Percentiles rank a stretch among this genome's conserved stretches.
Conservation (phyloP, 2,888 invertebrate species). For the Morpho deidamia region DNA sequence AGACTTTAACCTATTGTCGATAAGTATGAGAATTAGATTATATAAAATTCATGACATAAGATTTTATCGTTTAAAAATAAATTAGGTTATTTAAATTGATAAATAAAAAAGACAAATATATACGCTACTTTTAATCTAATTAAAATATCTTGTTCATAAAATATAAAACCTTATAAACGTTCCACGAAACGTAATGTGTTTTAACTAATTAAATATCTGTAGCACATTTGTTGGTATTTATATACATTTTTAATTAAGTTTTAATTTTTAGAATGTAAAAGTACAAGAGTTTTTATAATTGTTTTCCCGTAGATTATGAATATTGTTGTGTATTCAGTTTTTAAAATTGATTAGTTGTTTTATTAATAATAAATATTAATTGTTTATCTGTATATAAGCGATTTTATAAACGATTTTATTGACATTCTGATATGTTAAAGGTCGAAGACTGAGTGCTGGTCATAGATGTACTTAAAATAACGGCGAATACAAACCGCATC, state of each 20-base stretch:
- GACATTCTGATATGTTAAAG: conserved; percentile 41
- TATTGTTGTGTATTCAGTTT: conserved; percentile 16
- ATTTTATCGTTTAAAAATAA: background rate
- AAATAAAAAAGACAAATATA: conserved; percentile 10
- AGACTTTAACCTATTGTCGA: too few relatives aligned
- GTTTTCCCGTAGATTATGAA: conserved; percentile 5
- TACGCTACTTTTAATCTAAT: too few relatives aligned
- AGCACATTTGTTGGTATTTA: too few relatives aligned
- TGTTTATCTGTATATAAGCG: conserved; percentile 26
- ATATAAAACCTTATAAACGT: too few relatives aligned
- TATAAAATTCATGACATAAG: conserved; percentile 1
- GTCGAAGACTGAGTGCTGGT: conserved; percentile 42
- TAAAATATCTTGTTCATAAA: too few relatives aligned
- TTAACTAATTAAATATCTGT: too few relatives aligned
- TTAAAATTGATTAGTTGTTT: conserved; percentile 17
- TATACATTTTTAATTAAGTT: too few relatives aligned
- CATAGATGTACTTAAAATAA: conserved; percentile 24
- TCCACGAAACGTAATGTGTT: too few relatives aligned
- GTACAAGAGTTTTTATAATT: conserved; percentile 12
- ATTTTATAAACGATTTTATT: conserved; percentile 27
- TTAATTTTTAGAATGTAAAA: conserved; percentile 1
- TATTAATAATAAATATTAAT: conserved; percentile 18
- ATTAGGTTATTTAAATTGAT: background rate
- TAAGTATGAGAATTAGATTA: background rate
- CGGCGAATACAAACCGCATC: background rate